Evolutionary conservation across 2,113 vertebrate genomes (phyloP).

Genomic region (Meleagris gallopavo): DNA sequence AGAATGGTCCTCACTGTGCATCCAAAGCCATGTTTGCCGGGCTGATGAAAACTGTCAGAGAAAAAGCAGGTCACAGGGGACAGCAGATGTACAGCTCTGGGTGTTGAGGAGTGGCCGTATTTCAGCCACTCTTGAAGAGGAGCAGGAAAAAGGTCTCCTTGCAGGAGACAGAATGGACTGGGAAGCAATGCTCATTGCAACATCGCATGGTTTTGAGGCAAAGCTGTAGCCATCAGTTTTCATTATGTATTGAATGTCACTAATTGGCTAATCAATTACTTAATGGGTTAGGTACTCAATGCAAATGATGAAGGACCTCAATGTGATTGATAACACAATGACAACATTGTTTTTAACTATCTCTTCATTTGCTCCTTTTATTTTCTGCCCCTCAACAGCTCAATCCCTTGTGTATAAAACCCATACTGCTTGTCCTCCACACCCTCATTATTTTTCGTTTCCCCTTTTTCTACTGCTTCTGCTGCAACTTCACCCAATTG

Average conservation of each 20-base stretch:
- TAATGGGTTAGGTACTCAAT: neutral
- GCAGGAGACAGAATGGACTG: neutral
- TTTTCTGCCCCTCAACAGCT: neutral
- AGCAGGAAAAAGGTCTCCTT: neutral
- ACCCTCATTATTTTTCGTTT: fast-evolving
- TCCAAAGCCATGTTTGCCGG: neutral
- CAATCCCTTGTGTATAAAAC: neutral
- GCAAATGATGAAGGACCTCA: neutral
- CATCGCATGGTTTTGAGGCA: neutral
- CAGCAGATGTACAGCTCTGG: neutral
- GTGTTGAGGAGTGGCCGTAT: neutral
- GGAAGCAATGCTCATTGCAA: neutral
- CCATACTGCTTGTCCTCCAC: neutral
- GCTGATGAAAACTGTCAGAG: neutral
- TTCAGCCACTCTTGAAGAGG: neutral
- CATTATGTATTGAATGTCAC: neutral
- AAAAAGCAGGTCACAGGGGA: neutral
- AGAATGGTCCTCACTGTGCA: neutral
- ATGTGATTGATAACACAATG: fast-evolving
- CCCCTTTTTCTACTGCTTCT: neutral
- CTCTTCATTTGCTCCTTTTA: neutral
- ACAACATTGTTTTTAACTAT: neutral
- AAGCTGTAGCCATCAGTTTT: neutral
- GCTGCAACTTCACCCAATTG: neutral
- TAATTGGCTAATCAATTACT: neutral